These are phyloP conservation scores for Otocyon megalotis DNA, from an alignment of 2,113 vertebrate species.

Conservation along the genomic window DNA sequence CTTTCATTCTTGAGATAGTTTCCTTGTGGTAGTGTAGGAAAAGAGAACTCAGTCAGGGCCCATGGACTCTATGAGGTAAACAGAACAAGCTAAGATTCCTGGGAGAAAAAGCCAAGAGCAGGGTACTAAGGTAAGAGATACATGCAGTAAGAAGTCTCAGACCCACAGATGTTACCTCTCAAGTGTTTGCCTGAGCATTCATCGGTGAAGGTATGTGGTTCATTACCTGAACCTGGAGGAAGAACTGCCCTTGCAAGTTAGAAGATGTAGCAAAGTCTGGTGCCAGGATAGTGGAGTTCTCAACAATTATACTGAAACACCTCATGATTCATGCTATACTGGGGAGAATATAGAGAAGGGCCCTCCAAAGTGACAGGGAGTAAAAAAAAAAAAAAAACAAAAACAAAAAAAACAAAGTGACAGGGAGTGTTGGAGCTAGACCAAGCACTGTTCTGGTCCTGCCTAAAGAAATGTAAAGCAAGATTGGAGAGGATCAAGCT, in stretches of 20 bases:
- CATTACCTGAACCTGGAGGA: not conserved
- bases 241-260: not conserved
- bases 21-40: not conserved
- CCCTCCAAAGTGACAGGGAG: not conserved
- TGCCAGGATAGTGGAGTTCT: not conserved
- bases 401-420: too few species aligned
- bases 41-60: not conserved
- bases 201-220: not conserved
- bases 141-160: not conserved
- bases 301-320: not conserved
- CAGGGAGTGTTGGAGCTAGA: not conserved
- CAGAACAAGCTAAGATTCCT: not conserved
- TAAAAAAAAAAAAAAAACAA: too few species aligned
- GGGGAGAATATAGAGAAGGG: not conserved
- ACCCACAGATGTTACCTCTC: rapidly evolving
- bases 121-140: not conserved
- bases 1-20: not conserved
- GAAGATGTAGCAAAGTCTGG: not conserved
- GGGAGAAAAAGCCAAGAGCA: not conserved
- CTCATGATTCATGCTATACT: not conserved
- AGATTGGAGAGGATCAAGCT: not conserved
- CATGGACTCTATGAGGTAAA: not conserved
- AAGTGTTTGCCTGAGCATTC: not conserved
- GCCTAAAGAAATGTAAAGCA: not conserved
- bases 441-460: not conserved